A percentile compares a stretch with the other conserved stretches of the same genome.
Conservation (phyloP, 1,140 invertebrate genomes). For the Marisa cornuarietis region DNA sequence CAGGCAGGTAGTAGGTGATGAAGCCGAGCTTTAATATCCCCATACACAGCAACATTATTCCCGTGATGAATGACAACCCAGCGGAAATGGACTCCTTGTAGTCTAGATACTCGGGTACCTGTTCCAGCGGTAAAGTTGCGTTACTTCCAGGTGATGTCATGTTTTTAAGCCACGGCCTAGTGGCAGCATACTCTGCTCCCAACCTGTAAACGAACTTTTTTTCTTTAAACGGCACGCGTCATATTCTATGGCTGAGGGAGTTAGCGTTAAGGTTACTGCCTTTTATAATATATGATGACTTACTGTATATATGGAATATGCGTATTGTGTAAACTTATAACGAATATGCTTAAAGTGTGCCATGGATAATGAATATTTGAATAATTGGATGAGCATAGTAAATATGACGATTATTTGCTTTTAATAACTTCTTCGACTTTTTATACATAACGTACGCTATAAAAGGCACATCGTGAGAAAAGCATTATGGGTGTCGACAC, state of each 20-base stretch:
- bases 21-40: slow-evolving; percentile 83
- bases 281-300: too few species aligned
- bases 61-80: slow-evolving; percentile 49
- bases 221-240: too few species aligned
- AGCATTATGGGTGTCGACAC: background rate
- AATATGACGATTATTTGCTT: too few species aligned
- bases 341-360: too few species aligned
- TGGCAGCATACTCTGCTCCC: slow-evolving; percentile 41
- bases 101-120: slow-evolving; percentile 57
- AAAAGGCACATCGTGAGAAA: background rate
- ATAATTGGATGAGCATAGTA: too few species aligned
- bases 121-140: slow-evolving; percentile 38
- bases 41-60: slow-evolving; percentile 73
- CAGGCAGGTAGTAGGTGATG: slow-evolving; percentile 84
- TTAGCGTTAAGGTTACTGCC: too few species aligned
- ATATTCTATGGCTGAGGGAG: too few species aligned
- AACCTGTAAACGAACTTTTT: background rate
- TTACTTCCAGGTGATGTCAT: slow-evolving; percentile 24
- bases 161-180: slow-evolving; percentile 33
- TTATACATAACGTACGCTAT: too few species aligned
- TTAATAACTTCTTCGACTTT: too few species aligned
- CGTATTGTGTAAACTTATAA: too few species aligned
- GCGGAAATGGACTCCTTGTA: slow-evolving; percentile 55
- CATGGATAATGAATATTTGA: too few species aligned
- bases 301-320: too few species aligned